Percentiles rank a stretch among this genome's conserved stretches.
These are phyloP conservation scores for Drosophila setosimentum DNA, from an alignment of 2,888 invertebrate genomes.

Conservation along the genomic window DNA sequence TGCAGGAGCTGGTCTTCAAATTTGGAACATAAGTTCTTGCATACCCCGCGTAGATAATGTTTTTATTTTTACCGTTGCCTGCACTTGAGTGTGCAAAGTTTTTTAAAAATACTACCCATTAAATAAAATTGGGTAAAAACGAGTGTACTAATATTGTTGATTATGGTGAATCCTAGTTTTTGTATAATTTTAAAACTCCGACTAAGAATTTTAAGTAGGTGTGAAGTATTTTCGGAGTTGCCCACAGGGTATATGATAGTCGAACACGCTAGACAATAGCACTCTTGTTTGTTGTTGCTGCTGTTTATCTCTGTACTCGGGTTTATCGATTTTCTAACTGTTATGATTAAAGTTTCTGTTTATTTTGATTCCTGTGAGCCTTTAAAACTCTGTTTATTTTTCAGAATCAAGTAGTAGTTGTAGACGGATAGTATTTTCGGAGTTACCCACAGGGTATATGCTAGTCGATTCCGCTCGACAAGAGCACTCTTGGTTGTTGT, in stretches of 20 bases:
- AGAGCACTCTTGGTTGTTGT: slow-evolving; percentile 11
- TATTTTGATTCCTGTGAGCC: no score
- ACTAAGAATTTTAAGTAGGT: not conserved
- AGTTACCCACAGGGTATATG: not conserved
- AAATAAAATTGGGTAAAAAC: not conserved
- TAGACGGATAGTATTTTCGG: no score
- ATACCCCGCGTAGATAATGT: no score
- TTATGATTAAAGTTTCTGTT: no score
- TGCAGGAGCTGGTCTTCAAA: not conserved
- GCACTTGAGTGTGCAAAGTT: not conserved
- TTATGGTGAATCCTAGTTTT: not conserved
- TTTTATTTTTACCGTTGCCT: not conserved
- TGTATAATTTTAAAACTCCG: no score
- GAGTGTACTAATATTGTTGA: not conserved
- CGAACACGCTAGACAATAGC: not conserved
- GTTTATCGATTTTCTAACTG: no score
- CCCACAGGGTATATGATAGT: not conserved
- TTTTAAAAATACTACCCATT: not conserved
- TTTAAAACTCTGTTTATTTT: no score
- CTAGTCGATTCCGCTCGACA: not conserved
- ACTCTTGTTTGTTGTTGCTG: slow-evolving; percentile 19
- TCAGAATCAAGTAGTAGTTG: not conserved
- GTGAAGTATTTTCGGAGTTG: not conserved
- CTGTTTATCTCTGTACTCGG: not conserved
- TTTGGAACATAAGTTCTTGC: not conserved